Conservation (phyloP, 2,797 vertebrate species). For the Coregonus suidteri region DNA sequence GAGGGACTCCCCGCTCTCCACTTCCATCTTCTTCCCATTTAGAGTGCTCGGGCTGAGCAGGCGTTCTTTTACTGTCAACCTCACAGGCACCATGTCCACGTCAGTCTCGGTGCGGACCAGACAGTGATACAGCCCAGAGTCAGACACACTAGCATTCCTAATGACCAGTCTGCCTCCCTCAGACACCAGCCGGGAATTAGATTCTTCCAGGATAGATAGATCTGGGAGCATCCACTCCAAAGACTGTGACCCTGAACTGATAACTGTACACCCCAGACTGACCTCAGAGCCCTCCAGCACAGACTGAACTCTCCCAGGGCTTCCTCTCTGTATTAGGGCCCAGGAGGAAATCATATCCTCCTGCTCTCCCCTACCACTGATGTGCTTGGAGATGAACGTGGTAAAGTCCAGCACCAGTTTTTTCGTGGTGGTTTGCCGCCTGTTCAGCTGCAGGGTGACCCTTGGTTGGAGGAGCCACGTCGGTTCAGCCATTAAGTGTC, state of each 20-base stretch:
- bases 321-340: slow-evolving; percentile 72
- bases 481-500: slow-evolving; percentile 76
- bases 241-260: slow-evolving; percentile 60
- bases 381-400: slow-evolving; percentile 66
- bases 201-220: slow-evolving; percentile 67
- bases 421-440: slow-evolving; percentile 77
- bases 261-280: slow-evolving; percentile 65
- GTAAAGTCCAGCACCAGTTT: slow-evolving; percentile 81
- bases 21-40: slow-evolving; percentile 74
- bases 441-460: slow-evolving; percentile 77
- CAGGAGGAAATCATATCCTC: slow-evolving; percentile 55
- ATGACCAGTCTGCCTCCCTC: slow-evolving; percentile 71
- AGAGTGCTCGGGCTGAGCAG: slow-evolving; percentile 70
- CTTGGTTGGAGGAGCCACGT: slow-evolving; percentile 78
- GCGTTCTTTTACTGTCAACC: slow-evolving; percentile 75
- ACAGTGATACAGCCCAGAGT: slow-evolving; percentile 80
- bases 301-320: slow-evolving; percentile 57
- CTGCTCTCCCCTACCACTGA: slow-evolving; percentile 51
- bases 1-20: slow-evolving; percentile 63
- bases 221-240: slow-evolving; percentile 81
- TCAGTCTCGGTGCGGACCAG: slow-evolving; percentile 67
- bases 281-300: slow-evolving; percentile 72
- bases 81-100: slow-evolving; percentile 71
- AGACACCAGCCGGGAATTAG: slow-evolving; percentile 55
- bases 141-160: slow-evolving; percentile 67